phyloP scores from a whole-genome alignment of 35 echinoderm and acorn worm species.

The Apostichopus parvimensis region DNA sequence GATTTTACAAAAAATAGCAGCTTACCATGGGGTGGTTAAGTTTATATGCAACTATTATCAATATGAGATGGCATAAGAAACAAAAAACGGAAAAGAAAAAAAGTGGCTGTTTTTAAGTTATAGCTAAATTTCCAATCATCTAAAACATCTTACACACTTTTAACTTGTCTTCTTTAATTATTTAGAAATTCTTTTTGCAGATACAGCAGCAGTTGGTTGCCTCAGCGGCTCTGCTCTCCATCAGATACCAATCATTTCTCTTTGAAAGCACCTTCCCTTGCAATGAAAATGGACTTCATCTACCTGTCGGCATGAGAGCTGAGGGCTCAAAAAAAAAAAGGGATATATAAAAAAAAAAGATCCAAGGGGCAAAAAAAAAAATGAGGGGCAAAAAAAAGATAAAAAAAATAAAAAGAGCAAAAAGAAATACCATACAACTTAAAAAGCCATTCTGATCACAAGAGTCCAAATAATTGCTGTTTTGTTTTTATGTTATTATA shows the following conservation, averaged over 20 bases:
- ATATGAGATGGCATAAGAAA: no score
- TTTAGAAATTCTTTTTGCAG: slow-evolving; percentile 29
- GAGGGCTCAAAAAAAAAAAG: slow-evolving; percentile 43
- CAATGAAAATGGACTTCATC: slow-evolving; percentile 1
- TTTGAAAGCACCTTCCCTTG: background rate
- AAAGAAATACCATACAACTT: background rate
- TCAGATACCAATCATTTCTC: slow-evolving; percentile 4
- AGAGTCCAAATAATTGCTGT: background rate
- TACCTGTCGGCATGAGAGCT: background rate
- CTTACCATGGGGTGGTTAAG: no score
- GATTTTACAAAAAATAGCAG: no score
- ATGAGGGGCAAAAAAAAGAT: slow-evolving; percentile 36
- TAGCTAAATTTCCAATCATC: no score
- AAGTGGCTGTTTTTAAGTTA: no score
- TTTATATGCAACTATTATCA: no score
- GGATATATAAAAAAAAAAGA: background rate
- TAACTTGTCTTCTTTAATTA: background rate
- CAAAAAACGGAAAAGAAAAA: no score
- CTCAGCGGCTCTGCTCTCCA: background rate
- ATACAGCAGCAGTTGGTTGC: slow-evolving; percentile 13
- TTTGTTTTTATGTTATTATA: background rate
- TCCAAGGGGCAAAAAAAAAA: background rate
- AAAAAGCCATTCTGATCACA: background rate
- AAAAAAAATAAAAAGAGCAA: slow-evolving; percentile 41
- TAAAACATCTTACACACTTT: no score